Conservation (phyloP, 2,888 invertebrate genomes). For the Iphiclides podalirius region DNA sequence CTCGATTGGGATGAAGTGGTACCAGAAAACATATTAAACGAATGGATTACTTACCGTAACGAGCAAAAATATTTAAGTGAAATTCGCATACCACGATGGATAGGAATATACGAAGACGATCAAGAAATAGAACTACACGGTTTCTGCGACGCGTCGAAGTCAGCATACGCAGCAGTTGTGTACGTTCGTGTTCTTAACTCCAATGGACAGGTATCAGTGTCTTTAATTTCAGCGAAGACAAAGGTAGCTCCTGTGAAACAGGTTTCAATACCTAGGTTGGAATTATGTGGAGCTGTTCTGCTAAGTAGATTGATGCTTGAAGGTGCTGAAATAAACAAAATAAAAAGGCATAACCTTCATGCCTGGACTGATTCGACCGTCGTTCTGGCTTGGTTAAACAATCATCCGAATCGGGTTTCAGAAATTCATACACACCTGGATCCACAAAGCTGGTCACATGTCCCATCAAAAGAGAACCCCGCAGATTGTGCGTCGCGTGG, state of each 20-base stretch:
- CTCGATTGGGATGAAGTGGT: constrained; percentile 37
- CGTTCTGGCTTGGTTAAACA: constrained; percentile 25
- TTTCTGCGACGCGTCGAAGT: constrained; percentile 28
- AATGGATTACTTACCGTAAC: constrained; percentile 28
- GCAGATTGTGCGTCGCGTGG: constrained; percentile 17
- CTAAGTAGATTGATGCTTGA: constrained; percentile 20
- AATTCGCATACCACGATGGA: constrained; percentile 1
- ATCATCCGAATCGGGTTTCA: constrained; percentile 25
- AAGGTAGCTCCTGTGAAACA: constrained; percentile 22
- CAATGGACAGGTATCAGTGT: neutral
- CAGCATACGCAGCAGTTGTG: constrained; percentile 28
- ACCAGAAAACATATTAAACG: constrained; percentile 20
- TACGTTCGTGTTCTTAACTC: constrained; percentile 15
- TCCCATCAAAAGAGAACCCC: constrained; percentile 20
- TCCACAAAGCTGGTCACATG: neutral
- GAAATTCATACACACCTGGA: constrained; percentile 27
- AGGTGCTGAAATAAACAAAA: constrained; percentile 10
- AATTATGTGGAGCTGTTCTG: constrained; percentile 25
- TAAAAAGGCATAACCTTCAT: constrained; percentile 8
- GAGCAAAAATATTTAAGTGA: constrained; percentile 6
- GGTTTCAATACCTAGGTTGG: constrained; percentile 23
- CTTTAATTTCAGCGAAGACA: neutral
- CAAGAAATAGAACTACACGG: constrained; percentile 27
- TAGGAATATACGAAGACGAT: no score
- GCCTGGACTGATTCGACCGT: constrained; percentile 31